Conservation (phyloP, 1,140 invertebrate genomes). For the Drosophila prosaltans region DNA sequence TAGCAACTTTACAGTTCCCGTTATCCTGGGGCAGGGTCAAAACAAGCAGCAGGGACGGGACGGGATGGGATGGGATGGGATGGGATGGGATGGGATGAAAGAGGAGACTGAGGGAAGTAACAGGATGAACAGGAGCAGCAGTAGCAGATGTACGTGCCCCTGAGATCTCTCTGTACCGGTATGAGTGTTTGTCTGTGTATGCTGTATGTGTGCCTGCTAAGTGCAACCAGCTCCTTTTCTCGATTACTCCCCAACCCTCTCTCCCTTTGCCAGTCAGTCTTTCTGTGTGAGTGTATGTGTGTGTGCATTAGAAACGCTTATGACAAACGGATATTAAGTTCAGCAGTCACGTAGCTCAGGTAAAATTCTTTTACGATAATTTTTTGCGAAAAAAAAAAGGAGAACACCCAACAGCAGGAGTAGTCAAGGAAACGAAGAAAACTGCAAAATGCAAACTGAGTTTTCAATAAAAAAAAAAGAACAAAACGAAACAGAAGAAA, state of each 20-base stretch:
- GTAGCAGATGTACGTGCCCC: constrained; percentile 61
- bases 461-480: constrained; percentile 21
- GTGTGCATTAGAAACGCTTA: constrained; percentile 78
- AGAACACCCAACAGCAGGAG: constrained; percentile 27
- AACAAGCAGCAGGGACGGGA: neutral
- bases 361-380: constrained; percentile 82
- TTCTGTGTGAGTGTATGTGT: constrained; percentile 30
- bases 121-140: constrained; percentile 4
- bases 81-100: no score
- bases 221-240: constrained; percentile 34
- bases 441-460: constrained; percentile 32
- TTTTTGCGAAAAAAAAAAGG: constrained; percentile 61
- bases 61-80: no score
- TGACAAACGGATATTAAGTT: constrained; percentile 82
- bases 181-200: constrained; percentile 15
- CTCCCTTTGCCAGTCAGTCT: neutral
- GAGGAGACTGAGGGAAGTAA: neutral
- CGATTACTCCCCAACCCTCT: neutral
- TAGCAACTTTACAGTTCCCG: constrained; percentile 53
- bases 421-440: constrained; percentile 24
- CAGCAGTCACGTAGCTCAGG: constrained; percentile 79
- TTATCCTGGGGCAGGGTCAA: constrained; percentile 9
- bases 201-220: constrained; percentile 43
- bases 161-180: constrained; percentile 15
- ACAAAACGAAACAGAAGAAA: neutral